Percentiles rank a stretch among this genome's conserved stretches.
These are phyloP conservation scores for Platalea minor DNA, from an alignment of 2,797 vertebrate species.

Conservation along the genomic window DNA sequence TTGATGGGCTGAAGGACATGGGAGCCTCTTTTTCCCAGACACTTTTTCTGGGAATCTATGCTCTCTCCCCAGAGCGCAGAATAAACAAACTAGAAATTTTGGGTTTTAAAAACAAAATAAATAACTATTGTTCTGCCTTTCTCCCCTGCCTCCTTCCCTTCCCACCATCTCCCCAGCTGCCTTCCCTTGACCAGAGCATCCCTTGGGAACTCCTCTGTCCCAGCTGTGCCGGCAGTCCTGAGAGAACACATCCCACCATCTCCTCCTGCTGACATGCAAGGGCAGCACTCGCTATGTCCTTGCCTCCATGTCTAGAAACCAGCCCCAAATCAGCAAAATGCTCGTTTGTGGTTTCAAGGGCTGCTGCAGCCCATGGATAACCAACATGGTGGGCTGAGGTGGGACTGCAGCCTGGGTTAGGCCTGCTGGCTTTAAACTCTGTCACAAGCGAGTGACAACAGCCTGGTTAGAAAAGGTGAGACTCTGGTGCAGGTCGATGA, in stretches of 20 bases:
- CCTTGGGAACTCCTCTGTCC: background rate
- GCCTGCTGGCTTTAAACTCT: background rate
- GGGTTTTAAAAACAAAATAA: constrained; percentile 40
- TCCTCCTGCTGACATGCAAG: background rate
- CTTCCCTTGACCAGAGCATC: background rate
- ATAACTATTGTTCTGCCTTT: constrained; percentile 27
- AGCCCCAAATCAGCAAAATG: background rate
- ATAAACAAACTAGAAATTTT: constrained; percentile 43
- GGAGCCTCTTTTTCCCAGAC: constrained; percentile 32
- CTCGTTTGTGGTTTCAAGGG: background rate
- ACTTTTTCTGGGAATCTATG: background rate
- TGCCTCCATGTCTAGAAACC: background rate
- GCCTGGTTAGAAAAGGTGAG: background rate
- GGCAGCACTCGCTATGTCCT: background rate
- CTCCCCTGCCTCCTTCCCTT: background rate
- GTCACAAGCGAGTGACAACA: rapidly evolving
- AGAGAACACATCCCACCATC: background rate
- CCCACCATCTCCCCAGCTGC: constrained; percentile 25
- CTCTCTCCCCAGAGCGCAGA: background rate
- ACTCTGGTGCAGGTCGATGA: background rate
- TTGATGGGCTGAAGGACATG: background rate
- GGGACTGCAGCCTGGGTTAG: background rate
- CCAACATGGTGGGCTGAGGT: background rate
- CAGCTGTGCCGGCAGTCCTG: background rate
- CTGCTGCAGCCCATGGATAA: background rate